Conservation (phyloP, 1,140 invertebrate genomes). For the Teleopsis dalmanni region DNA sequence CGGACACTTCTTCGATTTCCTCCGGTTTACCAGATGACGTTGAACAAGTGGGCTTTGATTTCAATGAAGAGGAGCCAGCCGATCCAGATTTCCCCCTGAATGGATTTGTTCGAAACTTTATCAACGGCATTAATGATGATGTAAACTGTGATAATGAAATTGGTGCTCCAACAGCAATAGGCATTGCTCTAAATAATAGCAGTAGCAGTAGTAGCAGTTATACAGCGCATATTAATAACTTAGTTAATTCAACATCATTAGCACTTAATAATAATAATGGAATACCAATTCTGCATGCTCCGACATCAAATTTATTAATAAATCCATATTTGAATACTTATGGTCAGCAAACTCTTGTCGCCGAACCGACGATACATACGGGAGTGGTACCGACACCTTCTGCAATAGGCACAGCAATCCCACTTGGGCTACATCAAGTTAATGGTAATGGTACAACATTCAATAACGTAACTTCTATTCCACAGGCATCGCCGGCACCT, state of each 20-base stretch:
- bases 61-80: conserved; percentile 28
- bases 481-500: conserved; percentile 13
- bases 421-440: not conserved
- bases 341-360: not conserved
- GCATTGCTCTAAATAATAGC: not conserved
- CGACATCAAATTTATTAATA: not conserved
- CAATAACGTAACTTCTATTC: not conserved
- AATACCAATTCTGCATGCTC: conserved; percentile 2
- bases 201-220: not conserved
- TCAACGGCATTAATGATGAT: conserved; percentile 39
- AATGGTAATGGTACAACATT: not conserved
- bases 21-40: conserved; percentile 22
- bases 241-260: not conserved
- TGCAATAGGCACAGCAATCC: not conserved
- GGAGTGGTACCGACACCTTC: not conserved
- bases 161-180: not conserved
- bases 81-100: conserved; percentile 34
- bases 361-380: not conserved
- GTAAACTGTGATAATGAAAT: conserved; percentile 13
- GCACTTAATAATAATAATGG: not conserved
- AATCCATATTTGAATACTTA: conserved; percentile 10
- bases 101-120: conserved; percentile 39
- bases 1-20: conserved; percentile 41
- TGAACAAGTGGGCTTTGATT: conserved; percentile 25
- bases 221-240: not conserved